phyloP scores from a whole-genome alignment of 2,888 invertebrate genomes.

The Bombyx huttoni region DNA sequence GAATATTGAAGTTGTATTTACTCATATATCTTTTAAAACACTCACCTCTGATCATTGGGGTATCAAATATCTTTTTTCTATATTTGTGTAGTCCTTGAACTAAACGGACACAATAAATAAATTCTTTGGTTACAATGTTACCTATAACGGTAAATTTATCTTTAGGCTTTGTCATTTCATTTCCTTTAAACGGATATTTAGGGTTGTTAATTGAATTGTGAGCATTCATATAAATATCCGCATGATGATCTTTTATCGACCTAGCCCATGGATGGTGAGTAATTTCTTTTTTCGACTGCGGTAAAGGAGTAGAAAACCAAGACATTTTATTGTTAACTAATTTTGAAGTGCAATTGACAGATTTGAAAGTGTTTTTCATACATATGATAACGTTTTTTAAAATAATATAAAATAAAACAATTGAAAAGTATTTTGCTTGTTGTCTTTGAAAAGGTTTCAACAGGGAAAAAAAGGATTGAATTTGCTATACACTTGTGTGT shows the following conservation, averaged over 20 bases:
- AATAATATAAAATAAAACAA: background rate
- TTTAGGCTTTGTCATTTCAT: conserved; percentile 16
- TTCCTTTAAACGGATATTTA: conserved; percentile 24
- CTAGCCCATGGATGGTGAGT: conserved; percentile 44
- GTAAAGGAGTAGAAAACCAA: conserved; percentile 18
- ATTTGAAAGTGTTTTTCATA: background rate
- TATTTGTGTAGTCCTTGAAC: conserved; percentile 46
- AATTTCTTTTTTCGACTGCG: conserved; percentile 14
- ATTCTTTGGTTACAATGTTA: conserved; percentile 41
- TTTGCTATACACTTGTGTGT: no score
- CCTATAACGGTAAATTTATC: conserved; percentile 46
- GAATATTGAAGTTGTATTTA: background rate
- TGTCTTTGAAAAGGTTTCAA: background rate
- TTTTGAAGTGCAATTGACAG: background rate
- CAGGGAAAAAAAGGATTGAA: background rate
- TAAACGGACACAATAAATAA: conserved; percentile 40
- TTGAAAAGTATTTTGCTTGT: background rate
- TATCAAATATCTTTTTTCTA: conserved; percentile 32
- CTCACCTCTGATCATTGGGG: conserved; percentile 43
- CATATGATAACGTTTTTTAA: no score
- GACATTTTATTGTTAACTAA: conserved; percentile 11
- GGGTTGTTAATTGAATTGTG: conserved; percentile 51
- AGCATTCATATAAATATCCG: conserved; percentile 28
- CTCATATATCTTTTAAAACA: background rate
- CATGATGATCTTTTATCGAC: conserved; percentile 28